phyloP scores from a whole-genome alignment of 2,113 vertebrate species.

The Pterophyllum scalare region DNA sequence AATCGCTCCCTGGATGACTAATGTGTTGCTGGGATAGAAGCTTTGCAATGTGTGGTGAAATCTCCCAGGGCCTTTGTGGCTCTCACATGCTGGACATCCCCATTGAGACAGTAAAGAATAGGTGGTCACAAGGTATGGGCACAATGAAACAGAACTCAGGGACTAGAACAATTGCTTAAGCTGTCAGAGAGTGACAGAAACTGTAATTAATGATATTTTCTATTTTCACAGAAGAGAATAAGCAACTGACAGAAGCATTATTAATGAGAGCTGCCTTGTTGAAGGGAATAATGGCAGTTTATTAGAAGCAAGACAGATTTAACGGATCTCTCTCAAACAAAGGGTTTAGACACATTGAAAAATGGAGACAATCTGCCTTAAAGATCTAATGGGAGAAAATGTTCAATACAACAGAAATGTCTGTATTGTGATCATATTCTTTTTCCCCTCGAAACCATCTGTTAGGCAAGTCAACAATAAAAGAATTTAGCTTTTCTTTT shows the following conservation, averaged over 20 bases:
- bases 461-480: constrained; percentile 81
- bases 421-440: constrained; percentile 86
- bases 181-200: constrained; percentile 91
- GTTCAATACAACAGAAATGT: constrained; percentile 88
- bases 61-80: constrained; percentile 77
- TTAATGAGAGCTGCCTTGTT: constrained; percentile 94
- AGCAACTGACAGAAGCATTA: constrained; percentile 93
- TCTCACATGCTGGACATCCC: constrained; percentile 80
- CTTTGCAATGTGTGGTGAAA: constrained; percentile 81
- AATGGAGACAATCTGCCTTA: constrained; percentile 90
- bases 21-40: constrained; percentile 85
- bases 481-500: constrained; percentile 49
- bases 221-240: constrained; percentile 87
- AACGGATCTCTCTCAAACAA: constrained; percentile 85
- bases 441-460: constrained; percentile 83
- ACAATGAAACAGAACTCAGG: constrained; percentile 83
- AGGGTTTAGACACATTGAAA: constrained; percentile 88
- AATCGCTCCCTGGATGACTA: constrained; percentile 70
- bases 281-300: constrained; percentile 90
- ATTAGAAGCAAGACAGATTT: constrained; percentile 85
- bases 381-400: constrained; percentile 79
- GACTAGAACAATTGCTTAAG: constrained; percentile 83
- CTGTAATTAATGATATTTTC: constrained; percentile 95
- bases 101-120: constrained; percentile 89
- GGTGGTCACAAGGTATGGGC: constrained; percentile 89